Evolutionary conservation across 2,888 invertebrate genomes (phyloP), one percentile per base, ranked within the genome.

Genomic region (Salpingus planirostris): DNA sequence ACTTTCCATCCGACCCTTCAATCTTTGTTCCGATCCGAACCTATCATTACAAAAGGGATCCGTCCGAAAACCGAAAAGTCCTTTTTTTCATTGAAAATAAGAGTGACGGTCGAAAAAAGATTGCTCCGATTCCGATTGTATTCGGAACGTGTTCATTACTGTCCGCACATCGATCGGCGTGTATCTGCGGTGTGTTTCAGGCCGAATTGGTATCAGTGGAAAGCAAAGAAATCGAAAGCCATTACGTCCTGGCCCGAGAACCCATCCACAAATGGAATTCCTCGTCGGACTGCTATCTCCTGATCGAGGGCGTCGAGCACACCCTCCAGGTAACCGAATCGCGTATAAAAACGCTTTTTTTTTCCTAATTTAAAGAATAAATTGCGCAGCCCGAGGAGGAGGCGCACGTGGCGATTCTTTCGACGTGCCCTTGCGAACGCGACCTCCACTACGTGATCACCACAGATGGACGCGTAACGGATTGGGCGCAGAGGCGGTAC

Each of bases 201-300:
- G 78, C 78, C 26, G 78, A 78, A 51, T 58, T 78, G 27, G 78
- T 78, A 1, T 78, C 78, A 0, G 77, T 78, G 1, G 78, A 77
- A 52, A 78, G 78, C 10, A 78, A 78, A 52, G 78, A 78, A 56
- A 78, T 78, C 39, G 78, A 78, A 56, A 77, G 76, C 29, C 78
- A 78, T 59, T 78, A 78, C 58, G 77, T 78, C 2, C 59, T 78
- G 29, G 78, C 78, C 2, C 63, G 71, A 25, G 78, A 78, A 51
- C 71, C 73, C 18, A 73, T 78, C 31, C 67, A 72, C 11, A 71
- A 77, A 46, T 78, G 78, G 78, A 78, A 78, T 55, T 78, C 78
- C 0, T 72, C 76, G 0, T 76, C 78, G 0, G 76, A 76, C 44
- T 78, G 78, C 53, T 78, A 78, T 51, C 66, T 78, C 3, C 67